Base-by-base conservation (phyloP, 2,113 vertebrate genomes). In the Triplophysa tibetana region DNA sequence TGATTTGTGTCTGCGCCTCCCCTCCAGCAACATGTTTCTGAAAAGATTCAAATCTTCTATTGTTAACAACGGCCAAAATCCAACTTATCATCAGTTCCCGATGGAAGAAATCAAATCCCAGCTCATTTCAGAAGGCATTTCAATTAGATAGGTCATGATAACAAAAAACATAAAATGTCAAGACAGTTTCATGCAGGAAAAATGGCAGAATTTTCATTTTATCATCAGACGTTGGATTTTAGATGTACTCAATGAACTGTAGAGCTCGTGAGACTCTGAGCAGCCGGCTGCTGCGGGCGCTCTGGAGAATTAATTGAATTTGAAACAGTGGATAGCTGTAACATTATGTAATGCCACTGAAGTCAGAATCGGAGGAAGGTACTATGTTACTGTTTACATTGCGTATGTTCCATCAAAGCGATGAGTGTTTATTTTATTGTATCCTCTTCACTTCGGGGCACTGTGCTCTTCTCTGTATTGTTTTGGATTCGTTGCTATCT, bases 401-500 rank as follows among this genome's bases (percentile, higher is more conserved):
- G 54, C 43, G 26, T 43, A 75, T 14, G 14, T 66, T 56, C 50
- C 70, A 66, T 74, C 70, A 48, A 45, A 67, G 63, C 65, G 38
- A 72, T 69, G 56, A 66, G 19, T 68, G 70, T 56, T 79, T 68
- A 43, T 82, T 67, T 85, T 80, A 82, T 77, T 82, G 64, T 21
- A 68, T 74, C 63, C 77, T 23, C 72, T 80, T 58, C 74, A 62
- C 52, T 58, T 79, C 41, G 38, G 48, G 29, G 70, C 66, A 76
- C 24, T 41, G 50, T 63, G 66, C 10, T 58, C 45, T 54, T 74
- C 61, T 77, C 75, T 66, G 52, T 80, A 79, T 76, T 82, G 63
- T 84, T 84, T 86, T 70, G 75, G 83, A 86, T 83, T 77, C 76
- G 84, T 24, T 75, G 52, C 81, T 73, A 80, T 80, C 48, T 80